phyloP scores from a whole-genome alignment of 2,888 invertebrate species.

The Chironomus tentans region DNA sequence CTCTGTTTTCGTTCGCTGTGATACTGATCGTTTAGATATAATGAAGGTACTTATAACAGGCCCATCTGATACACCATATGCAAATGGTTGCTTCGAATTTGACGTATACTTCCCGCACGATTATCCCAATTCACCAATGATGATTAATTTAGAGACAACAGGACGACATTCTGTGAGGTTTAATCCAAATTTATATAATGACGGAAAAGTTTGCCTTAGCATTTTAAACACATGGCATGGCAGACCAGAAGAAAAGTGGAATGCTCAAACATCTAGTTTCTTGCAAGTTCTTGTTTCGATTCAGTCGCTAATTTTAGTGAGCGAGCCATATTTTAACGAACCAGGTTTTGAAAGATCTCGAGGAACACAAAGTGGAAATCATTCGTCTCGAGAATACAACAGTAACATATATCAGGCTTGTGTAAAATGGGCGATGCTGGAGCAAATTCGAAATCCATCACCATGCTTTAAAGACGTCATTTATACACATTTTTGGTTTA shows the following conservation, averaged over 20 bases:
- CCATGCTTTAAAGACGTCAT: slow-evolving; percentile 89
- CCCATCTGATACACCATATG: slow-evolving; percentile 84
- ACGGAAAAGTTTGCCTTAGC: slow-evolving; percentile 91
- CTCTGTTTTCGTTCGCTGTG: slow-evolving; percentile 90
- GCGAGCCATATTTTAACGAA: slow-evolving; percentile 92
- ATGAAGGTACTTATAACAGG: slow-evolving; percentile 95
- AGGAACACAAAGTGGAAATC: slow-evolving; percentile 78
- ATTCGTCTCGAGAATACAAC: slow-evolving; percentile 88
- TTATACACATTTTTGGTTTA: slow-evolving; percentile 89
- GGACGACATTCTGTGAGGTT: slow-evolving; percentile 82
- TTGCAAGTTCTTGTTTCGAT: slow-evolving; percentile 85
- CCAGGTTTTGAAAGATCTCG: slow-evolving; percentile 87
- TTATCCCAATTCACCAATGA: slow-evolving; percentile 76
- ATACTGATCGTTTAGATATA: slow-evolving; percentile 85
- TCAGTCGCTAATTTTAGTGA: slow-evolving; percentile 83
- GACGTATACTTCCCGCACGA: slow-evolving; percentile 85
- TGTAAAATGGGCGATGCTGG: slow-evolving; percentile 93
- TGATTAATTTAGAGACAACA: slow-evolving; percentile 83
- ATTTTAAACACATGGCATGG: slow-evolving; percentile 96
- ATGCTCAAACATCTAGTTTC: slow-evolving; percentile 89
- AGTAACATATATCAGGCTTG: slow-evolving; percentile 92
- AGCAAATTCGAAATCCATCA: slow-evolving; percentile 81
- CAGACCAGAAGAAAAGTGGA: slow-evolving; percentile 94
- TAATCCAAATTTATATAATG: slow-evolving; percentile 90
- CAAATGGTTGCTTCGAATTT: slow-evolving; percentile 84